Conservation (phyloP, 2,888 invertebrate species). For the Abrostola triplasia region DNA sequence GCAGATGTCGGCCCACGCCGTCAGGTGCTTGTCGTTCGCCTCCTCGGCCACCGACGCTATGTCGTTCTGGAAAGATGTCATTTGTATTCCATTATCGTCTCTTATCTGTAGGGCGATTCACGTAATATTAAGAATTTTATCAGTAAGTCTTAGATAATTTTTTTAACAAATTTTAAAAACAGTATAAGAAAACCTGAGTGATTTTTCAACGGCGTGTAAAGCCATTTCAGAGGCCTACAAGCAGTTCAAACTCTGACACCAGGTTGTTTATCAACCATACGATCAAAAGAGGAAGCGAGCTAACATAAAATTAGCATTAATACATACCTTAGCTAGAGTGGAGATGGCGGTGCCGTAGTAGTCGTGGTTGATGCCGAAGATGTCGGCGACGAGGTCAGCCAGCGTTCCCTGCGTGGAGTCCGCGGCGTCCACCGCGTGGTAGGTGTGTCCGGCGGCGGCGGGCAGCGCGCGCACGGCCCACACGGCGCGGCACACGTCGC, state of each 20-base stretch:
- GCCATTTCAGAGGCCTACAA: no score
- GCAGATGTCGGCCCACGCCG: conserved; percentile 97
- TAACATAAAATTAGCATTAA: neutral
- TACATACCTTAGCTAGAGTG: conserved; percentile 92
- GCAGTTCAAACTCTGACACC: no score
- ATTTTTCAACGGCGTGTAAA: neutral
- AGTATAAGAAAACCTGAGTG: neutral
- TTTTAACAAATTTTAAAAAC: no score
- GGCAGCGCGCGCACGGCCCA: conserved; percentile 90
- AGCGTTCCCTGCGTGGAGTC: conserved; percentile 95
- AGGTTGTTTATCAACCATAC: no score
- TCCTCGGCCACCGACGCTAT: conserved; percentile 94
- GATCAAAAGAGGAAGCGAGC: neutral
- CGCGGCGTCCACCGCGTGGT: conserved; percentile 95
- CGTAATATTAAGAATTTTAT: no score
- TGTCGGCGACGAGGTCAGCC: conserved; percentile 93
- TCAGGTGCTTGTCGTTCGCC: conserved; percentile 97
- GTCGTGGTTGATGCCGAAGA: conserved; percentile 95
- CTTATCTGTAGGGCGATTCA: no score
- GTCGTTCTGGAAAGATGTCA: conserved; percentile 89
- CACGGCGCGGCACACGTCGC: conserved; percentile 94
- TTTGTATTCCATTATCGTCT: neutral
- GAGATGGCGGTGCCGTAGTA: conserved; percentile 95
- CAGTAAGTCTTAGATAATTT: neutral
- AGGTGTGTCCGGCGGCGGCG: conserved; percentile 89